Conservation (phyloP, 2,113 vertebrate genomes). For the Notothenia coriiceps region DNA sequence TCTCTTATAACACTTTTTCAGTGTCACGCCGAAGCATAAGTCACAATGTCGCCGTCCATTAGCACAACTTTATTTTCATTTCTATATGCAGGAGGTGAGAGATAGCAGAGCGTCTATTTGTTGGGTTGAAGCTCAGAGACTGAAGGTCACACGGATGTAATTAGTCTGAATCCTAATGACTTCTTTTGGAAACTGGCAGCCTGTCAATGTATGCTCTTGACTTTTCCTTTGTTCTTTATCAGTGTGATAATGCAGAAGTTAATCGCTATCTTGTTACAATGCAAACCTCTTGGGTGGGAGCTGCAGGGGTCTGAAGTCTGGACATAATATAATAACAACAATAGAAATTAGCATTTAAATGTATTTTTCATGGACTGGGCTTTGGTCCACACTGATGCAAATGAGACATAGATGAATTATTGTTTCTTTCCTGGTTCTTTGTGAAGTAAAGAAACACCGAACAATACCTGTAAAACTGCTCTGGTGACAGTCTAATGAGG, state of each 20-base stretch:
- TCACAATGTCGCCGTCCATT: constrained; percentile 49
- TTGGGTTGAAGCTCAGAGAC: constrained; percentile 41
- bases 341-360: constrained; percentile 61
- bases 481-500: not conserved
- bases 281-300: constrained; percentile 15
- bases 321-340: constrained; percentile 47
- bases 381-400: not conserved
- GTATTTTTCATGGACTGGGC: constrained; percentile 42
- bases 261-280: constrained; percentile 36
- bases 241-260: constrained; percentile 40
- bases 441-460: not conserved
- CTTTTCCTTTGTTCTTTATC: constrained; percentile 57
- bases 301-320: constrained; percentile 34
- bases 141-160: constrained; percentile 58
- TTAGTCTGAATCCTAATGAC: constrained; percentile 55
- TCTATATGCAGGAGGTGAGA: constrained; percentile 19
- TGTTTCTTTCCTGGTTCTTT: constrained; percentile 1
- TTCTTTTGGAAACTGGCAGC: constrained; percentile 36
- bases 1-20: constrained; percentile 62
- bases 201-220: constrained; percentile 55
- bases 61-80: constrained; percentile 38
- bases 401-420: constrained; percentile 2
- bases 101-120: constrained; percentile 33
- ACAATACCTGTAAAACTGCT: not conserved
- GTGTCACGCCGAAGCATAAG: constrained; percentile 46